Evolutionary conservation across 2,888 invertebrate genomes (phyloP).

Genomic region (Limnephilus auricula): DNA sequence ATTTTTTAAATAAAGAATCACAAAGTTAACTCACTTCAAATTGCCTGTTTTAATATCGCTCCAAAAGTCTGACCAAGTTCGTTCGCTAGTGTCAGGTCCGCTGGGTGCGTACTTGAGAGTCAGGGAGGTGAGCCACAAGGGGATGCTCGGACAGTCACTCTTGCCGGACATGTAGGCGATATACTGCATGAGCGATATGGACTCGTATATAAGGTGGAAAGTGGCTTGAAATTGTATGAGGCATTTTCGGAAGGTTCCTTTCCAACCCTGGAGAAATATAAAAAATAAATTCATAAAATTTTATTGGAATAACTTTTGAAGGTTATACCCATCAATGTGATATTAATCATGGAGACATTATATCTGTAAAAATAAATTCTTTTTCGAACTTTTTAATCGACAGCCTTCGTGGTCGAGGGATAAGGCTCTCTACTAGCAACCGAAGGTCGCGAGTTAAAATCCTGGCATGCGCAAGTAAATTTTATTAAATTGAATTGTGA

Average conservation of each 20-base stretch:
- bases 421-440: no score
- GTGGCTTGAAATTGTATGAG: conserved; percentile 75
- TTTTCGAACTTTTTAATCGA: no score
- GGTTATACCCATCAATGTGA: no score
- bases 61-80: conserved; percentile 69
- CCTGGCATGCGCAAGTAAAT: no score
- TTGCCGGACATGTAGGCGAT: conserved; percentile 80
- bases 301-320: no score
- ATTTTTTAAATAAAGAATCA: background rate
- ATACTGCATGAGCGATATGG: conserved; percentile 76
- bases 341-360: no score
- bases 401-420: no score
- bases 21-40: conserved; percentile 71
- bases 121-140: conserved; percentile 77
- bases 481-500: no score
- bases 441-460: no score
- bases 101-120: conserved; percentile 79
- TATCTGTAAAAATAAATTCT: no score
- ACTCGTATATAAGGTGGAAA: conserved; percentile 73
- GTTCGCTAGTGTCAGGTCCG: conserved; percentile 67
- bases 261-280: conserved; percentile 69
- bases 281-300: background rate
- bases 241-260: conserved; percentile 71
- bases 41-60: conserved; percentile 73
- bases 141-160: conserved; percentile 76